Conservation (phyloP, 53 echinoderm and acorn worm species). For the Mesocentrotus franciscanus region DNA sequence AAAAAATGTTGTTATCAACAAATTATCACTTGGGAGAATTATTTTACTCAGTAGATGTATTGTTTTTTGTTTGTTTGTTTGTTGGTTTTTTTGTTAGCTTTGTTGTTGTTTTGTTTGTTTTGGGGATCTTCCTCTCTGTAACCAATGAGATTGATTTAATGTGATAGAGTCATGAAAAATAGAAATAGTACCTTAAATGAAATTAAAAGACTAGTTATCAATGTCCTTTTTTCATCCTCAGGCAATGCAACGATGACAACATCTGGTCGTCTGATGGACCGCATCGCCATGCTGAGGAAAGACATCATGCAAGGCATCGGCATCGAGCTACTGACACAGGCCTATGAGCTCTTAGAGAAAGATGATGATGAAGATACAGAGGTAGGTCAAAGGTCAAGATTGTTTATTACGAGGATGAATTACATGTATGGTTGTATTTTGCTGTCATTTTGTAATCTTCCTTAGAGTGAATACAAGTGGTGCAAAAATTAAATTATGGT, state of each 20-base stretch:
- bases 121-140: too few relatives aligned
- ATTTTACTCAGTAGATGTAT: too few relatives aligned
- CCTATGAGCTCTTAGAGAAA: conserved; percentile 89
- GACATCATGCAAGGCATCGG: conserved; percentile 96
- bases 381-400: conserved; percentile 70
- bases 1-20: not conserved
- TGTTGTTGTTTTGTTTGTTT: too few relatives aligned
- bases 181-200: too few relatives aligned
- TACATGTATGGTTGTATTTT: not conserved
- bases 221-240: not conserved
- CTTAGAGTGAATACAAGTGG: not conserved
- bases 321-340: conserved; percentile 78
- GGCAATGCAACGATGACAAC: conserved; percentile 98
- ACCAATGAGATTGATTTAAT: too few relatives aligned
- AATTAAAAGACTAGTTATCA: not conserved
- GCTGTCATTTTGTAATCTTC: not conserved
- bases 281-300: conserved; percentile 91
- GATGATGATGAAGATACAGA: conserved; percentile 90
- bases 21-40: not conserved
- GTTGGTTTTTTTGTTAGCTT: too few relatives aligned
- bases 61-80: too few relatives aligned
- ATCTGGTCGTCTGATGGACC: conserved; percentile 96
- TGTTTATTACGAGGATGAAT: not conserved
- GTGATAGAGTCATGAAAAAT: too few relatives aligned
- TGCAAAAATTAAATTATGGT: not conserved